Evolutionary conservation across 1,140 invertebrate species (phyloP).

Genomic region (Plodia interpunctella): DNA sequence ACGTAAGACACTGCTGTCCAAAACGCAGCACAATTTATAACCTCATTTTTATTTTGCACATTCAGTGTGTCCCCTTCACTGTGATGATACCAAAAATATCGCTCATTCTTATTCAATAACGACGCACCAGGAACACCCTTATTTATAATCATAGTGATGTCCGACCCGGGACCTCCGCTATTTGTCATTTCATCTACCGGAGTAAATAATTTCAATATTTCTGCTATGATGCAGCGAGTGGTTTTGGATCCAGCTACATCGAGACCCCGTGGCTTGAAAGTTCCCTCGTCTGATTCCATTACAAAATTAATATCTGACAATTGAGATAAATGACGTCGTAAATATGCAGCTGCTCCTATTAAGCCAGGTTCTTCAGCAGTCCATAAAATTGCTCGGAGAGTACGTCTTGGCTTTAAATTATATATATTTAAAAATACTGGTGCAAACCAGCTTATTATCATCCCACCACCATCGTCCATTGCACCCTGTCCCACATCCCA

Average conservation of each 20-base stretch:
- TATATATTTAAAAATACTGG: constrained; percentile 83
- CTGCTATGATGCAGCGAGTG: constrained; percentile 81
- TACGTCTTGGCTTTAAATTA: constrained; percentile 83
- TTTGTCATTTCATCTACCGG: constrained; percentile 57
- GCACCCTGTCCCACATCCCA: constrained; percentile 95
- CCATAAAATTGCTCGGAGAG: constrained; percentile 88
- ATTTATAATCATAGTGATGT: constrained; percentile 80
- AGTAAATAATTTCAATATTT: constrained; percentile 78
- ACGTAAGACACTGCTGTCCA: constrained; percentile 84
- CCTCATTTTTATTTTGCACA: constrained; percentile 79
- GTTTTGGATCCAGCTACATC: constrained; percentile 77
- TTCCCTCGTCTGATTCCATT: constrained; percentile 91
- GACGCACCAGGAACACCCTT: constrained; percentile 83
- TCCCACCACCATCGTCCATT: constrained; percentile 92
- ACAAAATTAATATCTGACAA: constrained; percentile 79
- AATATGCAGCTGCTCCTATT: constrained; percentile 82
- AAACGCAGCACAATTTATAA: constrained; percentile 81
- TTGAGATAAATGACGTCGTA: constrained; percentile 79
- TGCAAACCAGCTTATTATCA: constrained; percentile 88
- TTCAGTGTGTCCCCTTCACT: constrained; percentile 85
- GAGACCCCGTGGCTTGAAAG: constrained; percentile 85
- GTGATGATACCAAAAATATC: constrained; percentile 90
- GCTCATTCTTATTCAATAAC: constrained; percentile 81
- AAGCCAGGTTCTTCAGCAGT: constrained; percentile 89
- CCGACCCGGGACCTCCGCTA: constrained; percentile 76